Evolutionary conservation across 1,140 invertebrate species (phyloP).

Genomic region (Brachionus paranguensis): DNA sequence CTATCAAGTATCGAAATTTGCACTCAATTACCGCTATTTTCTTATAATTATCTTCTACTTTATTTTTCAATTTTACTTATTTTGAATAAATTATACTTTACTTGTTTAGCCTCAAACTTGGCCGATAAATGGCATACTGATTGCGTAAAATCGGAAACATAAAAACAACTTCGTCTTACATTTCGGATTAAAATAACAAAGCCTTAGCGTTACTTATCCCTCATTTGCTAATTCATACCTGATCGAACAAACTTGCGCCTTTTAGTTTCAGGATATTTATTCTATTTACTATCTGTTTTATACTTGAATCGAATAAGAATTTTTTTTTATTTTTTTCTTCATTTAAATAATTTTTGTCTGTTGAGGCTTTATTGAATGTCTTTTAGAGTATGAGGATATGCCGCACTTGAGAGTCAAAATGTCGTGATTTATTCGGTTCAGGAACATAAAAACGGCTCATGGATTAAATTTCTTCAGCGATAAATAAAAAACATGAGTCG

Average conservation of each 20-base stretch:
- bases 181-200: background rate
- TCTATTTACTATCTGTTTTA: background rate
- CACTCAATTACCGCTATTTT: slow-evolving; percentile 15
- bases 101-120: background rate
- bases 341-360: background rate
- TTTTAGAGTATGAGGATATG: background rate
- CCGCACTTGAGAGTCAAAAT: background rate
- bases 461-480: background rate
- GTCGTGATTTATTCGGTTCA: slow-evolving; percentile 1
- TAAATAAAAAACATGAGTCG: background rate
- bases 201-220: background rate
- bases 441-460: background rate
- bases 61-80: background rate
- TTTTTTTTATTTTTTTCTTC: background rate
- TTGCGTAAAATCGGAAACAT: background rate
- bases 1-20: background rate
- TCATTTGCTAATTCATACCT: background rate
- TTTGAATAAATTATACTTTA: background rate
- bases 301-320: background rate
- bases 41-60: background rate
- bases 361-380: background rate
- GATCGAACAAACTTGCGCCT: background rate
- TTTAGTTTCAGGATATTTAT: background rate
- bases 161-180: background rate
- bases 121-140: background rate